Conservation (phyloP, 2,888 invertebrate genomes). For the Tenthredo distinguenda region DNA sequence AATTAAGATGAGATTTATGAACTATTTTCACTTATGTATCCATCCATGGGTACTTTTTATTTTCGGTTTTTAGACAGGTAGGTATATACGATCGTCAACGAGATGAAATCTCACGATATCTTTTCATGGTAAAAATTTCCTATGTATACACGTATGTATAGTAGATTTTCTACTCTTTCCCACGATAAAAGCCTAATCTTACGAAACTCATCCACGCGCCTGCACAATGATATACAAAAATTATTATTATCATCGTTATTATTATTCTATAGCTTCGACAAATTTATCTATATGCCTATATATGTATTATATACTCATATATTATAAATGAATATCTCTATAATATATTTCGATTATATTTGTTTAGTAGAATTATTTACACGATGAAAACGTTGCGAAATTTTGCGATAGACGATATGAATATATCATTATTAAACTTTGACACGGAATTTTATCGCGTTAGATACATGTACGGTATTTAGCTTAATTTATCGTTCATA, state of each 20-base stretch:
- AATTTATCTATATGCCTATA: too few relatives aligned
- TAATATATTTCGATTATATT: neutral
- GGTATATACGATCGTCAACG: neutral
- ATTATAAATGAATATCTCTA: neutral
- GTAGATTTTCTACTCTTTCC: neutral
- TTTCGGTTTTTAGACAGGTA: neutral
- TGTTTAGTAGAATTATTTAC: too few relatives aligned
- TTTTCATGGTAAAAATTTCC: neutral
- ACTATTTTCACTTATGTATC: neutral
- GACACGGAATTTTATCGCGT: neutral
- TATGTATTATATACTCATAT: too few relatives aligned
- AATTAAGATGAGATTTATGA: neutral
- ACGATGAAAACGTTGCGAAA: too few relatives aligned
- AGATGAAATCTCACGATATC: slow-evolving; percentile 17
- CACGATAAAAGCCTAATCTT: too few relatives aligned
- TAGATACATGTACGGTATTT: neutral
- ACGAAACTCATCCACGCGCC: neutral
- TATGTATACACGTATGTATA: neutral
- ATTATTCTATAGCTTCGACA: too few relatives aligned
- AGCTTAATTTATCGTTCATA: slow-evolving; percentile 21
- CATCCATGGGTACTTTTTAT: neutral
- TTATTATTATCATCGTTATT: neutral
- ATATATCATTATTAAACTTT: neutral
- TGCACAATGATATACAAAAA: neutral
- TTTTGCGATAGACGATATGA: neutral